Base-by-base conservation (phyloP, 2,888 invertebrate genomes). In the Chloromyia formosa region DNA sequence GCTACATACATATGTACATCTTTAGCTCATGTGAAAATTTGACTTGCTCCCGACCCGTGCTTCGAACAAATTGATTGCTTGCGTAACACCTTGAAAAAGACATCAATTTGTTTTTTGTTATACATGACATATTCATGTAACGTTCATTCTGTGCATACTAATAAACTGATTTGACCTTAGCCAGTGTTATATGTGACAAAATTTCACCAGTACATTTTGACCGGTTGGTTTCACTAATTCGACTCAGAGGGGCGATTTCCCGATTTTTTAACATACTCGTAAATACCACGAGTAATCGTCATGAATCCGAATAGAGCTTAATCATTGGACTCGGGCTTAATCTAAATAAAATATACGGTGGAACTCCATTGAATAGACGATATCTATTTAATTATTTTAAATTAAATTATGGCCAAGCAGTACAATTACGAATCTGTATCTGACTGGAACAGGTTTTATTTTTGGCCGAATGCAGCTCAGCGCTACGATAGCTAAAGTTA, bases 131-230 rank as follows among this genome's bases (percentile, higher is more conserved):
- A n/a, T n/a, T 35, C 16, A 54, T 49, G 18, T 35, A 35, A 40
- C 14, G 49, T 66, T 66, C 27, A 49, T 23, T 53, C 53, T 45
- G 23, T 69, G 68, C 68, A 69, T 69, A 45, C 68, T 22, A 69
- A 69, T 69, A 69, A 69, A 69, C n/a, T 54, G 27, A 18, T 66
- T 23, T 54, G 68, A 69, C 68, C 68, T 69, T 27, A 53, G n/a
- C 27, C 3, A 49, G 49, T n/a, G 16, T 49, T 49, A 49, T 3
- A 49, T n/a, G 3, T 35, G 2, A 35, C 7, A 35, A 42, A 12
- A 42, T 42, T 42, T 42, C 12, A 12, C 42, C 12, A 42, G 42
- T 42, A 42, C 12, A 42, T 42, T 49, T 49, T 49, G 49, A 35
- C 27, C 2, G 27, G 27, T 35, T 35, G 2, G 27, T 35, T 35